Percentiles rank a stretch among this genome's conserved stretches.
phyloP scores from a whole-genome alignment of 2,888 invertebrate genomes.

The Mayetiola destructor region DNA sequence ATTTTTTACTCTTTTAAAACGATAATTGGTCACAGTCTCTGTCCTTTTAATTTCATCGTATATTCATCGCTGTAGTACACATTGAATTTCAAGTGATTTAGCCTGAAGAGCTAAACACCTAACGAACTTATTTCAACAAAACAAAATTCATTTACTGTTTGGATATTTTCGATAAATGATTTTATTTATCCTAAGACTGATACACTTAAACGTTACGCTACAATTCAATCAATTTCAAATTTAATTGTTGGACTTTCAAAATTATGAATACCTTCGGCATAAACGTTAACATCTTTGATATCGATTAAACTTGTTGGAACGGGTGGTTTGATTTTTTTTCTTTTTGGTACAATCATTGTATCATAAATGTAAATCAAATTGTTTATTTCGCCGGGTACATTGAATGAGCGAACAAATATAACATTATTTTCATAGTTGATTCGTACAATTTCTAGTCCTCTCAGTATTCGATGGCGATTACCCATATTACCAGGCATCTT shows the following conservation, averaged over 20 bases:
- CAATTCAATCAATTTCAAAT: constrained; percentile 38
- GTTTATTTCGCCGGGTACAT: constrained; percentile 71
- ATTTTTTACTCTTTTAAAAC: too few relatives aligned
- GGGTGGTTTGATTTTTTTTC: constrained; percentile 44
- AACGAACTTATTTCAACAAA: too few relatives aligned
- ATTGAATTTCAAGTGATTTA: too few relatives aligned
- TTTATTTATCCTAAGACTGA: too few relatives aligned
- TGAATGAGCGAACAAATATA: constrained; percentile 70
- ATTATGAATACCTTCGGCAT: constrained; percentile 56
- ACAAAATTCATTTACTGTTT: too few relatives aligned
- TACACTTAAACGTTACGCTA: too few relatives aligned
- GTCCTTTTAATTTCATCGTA: too few relatives aligned
- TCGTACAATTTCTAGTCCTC: constrained; percentile 65
- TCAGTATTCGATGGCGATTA: constrained; percentile 50
- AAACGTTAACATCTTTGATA: constrained; percentile 53
- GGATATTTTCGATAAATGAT: too few relatives aligned
- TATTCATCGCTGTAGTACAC: too few relatives aligned
- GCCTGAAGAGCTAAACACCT: too few relatives aligned
- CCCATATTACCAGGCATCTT: constrained; percentile 98
- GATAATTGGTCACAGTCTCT: too few relatives aligned
- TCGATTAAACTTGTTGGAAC: constrained; percentile 63
- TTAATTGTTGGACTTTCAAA: constrained; percentile 58
- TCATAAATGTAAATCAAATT: constrained; percentile 69
- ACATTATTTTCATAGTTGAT: constrained; percentile 92
- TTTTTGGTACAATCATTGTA: constrained; percentile 50